phyloP scores from a whole-genome alignment of 2,888 invertebrate genomes.

The Nineta flava region DNA sequence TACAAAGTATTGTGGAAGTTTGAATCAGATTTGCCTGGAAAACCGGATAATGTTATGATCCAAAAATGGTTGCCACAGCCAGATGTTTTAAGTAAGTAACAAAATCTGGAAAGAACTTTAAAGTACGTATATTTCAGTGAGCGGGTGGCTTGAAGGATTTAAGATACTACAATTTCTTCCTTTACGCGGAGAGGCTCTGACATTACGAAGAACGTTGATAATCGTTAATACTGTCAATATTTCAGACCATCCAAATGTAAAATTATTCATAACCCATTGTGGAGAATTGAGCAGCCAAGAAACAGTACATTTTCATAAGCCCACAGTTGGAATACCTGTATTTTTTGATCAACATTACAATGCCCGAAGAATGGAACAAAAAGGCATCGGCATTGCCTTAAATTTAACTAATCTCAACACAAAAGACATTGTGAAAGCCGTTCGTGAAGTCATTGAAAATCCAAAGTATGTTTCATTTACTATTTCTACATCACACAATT shows the following conservation, averaged over 20 bases:
- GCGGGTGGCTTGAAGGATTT: too few relatives aligned
- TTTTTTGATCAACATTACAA: slow-evolving; percentile 21
- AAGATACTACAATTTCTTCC: too few relatives aligned
- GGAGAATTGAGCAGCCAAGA: slow-evolving; percentile 18
- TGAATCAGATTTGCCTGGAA: slow-evolving; percentile 17
- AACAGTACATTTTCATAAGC: slow-evolving; percentile 16
- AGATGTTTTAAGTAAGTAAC: slow-evolving; percentile 21
- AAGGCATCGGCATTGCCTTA: slow-evolving; percentile 15
- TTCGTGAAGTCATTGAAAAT: slow-evolving; percentile 15
- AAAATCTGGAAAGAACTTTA: background rate
- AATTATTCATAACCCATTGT: slow-evolving; percentile 17
- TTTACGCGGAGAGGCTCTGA: too few relatives aligned
- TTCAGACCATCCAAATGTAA: slow-evolving; percentile 16
- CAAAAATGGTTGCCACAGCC: slow-evolving; percentile 24
- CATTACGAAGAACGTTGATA: too few relatives aligned
- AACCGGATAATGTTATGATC: slow-evolving; percentile 22
- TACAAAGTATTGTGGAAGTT: slow-evolving; percentile 24
- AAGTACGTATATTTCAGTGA: too few relatives aligned
- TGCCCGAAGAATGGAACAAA: slow-evolving; percentile 16
- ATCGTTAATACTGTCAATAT: too few relatives aligned
- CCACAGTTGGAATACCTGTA: slow-evolving; percentile 19
- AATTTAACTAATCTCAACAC: slow-evolving; percentile 13
- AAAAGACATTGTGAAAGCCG: slow-evolving; percentile 12
- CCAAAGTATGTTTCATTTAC: slow-evolving; percentile 13
- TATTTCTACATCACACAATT: background rate